Base-by-base conservation (phyloP, 2,113 vertebrate species). In the Notothenia rossii region DNA sequence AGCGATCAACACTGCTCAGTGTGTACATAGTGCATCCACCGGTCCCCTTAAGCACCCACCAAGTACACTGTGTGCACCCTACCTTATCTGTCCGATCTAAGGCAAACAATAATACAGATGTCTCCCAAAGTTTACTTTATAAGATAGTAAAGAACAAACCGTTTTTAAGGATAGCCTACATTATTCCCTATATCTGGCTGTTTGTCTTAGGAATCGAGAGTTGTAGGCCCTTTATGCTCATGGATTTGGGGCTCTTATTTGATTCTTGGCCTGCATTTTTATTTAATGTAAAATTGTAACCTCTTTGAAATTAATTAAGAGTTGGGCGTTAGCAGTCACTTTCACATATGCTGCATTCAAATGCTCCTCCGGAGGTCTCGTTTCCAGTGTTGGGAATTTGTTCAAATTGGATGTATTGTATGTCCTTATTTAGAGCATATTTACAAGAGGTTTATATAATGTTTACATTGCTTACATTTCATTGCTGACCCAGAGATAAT, bases 11-110 rank as follows among this genome's bases (percentile, higher is more conserved):
- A 81, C 64, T 40, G 75, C 56, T 73, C 76, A 85, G 71, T 92
- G 92, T 92, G 90, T 92, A 89, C 87, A 93, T 33, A 90, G 92
- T 89, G 87, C 89, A 89, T 69, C 84, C 88, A 87, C 88, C 83
- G 90, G 87, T 92, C 61, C 81, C 82, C 83, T 84, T 56, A 80
- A 85, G 67, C 86, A 81, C 64, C 79, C 75, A 76, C 53, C 75
- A 64, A 82, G 73, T 82, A 85, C 78, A 83, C 86, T 12, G 65
- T 15, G 69, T 77, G 82, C 84, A 86, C 85, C 85, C 87, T 84
- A 49, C 72, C 82, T 77, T 71, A 81, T 29, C 29, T 29, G 4
- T 3, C 29, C 29, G 25, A 68, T 48, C 62, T 11, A 58, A 84
- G 68, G 80, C 68, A 90, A 92, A 91, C 89, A 92, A 89, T 79